Evolutionary conservation across 1,140 invertebrate species (phyloP), one percentile per base, ranked within the genome.

Genomic region (Diachasma alloeum): DNA sequence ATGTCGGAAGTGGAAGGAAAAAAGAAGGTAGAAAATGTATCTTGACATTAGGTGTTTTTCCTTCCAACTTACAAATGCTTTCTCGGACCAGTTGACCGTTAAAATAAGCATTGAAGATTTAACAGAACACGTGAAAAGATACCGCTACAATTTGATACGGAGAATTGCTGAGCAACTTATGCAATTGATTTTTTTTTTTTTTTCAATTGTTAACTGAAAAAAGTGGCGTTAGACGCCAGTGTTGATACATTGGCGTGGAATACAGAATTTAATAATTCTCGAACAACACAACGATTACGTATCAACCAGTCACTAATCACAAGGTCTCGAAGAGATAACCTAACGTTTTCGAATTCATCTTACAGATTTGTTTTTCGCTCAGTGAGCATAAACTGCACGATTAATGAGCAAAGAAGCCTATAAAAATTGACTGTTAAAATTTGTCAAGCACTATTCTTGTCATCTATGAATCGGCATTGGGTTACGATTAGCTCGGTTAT

Each of bases 271-370:
- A 68, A 68, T 68, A 37, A 63, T 15, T 68, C 26, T 75, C 59
- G 75, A 70, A 75, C 56, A 78, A 80, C 53, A 78, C 44, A 74
- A 68, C 75, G 82, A 84, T 84, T 84, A 85, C 79, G 82, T 84
- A 83, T 84, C 83, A 79, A 74, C 72, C 69, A 75, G 48, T 82
- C 81, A 72, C 72, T 77, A 84, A 84, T 85, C 83, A 81, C 82
- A 80, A 83, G 83, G 83, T 84, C 82, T 84, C 66, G 8, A n/a
- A 0, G 71, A 85, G 83, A 85, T 85, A 85, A 85, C 83, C 84
- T 75, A 83, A 78, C 70, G 77, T 76, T 83, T 81, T 76, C 74
- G 83, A 81, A 72, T 83, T 74, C 73, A 74, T 56, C 19, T 63
- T 24, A 48, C 13, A 68, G 2, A 74, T 68, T 68, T 24, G 36